Base-by-base conservation (phyloP, 2,113 vertebrate genomes). In the Lipotes vexillifer region DNA sequence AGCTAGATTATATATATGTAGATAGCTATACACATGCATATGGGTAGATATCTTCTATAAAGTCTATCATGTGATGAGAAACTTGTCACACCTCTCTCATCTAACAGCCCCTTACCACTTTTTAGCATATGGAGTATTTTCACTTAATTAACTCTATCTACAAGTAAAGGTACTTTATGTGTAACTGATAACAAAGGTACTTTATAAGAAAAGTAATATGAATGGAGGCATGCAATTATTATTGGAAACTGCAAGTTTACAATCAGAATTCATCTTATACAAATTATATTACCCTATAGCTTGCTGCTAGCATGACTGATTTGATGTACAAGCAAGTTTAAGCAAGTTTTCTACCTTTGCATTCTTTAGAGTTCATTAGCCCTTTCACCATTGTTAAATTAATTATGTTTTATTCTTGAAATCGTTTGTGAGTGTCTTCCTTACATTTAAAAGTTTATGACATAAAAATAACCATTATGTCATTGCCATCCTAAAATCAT, bases 161-260 rank as follows among this genome's bases (percentile, higher is more conserved):
- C 1, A 90, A 90, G 55, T 93, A 93, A 96, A 93, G 92, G 38
- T 38, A 89, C n/a, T 59, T 90, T 93, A 68, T 36, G 55, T 63
- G 3, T 27, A 63, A 52, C 6, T 49, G 1, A 52, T 66, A 66
- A 84, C 29, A 74, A 92, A 72, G 68, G 18, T 75, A 87, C 17
- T 80, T 71, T 41, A 27, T 49, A 83, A 36, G 21, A 14, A 80
- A 92, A 71, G 57, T 27, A 87, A 83, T 71, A 69, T 55, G 49
- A 82, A 69, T 36, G 36, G 55, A 92, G 5, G 18, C 2, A 36
- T 78, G 25, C 4, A 17, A 68, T n/a, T 74, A 57, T 52, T 52
- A 18, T 52, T 52, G 52, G 13, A 75, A 1, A 82, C 5, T 80
- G 21, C 17, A 78, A 69, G 9, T 89, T 69, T 63, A 65, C 6